phyloP scores from a whole-genome alignment of 2,113 vertebrate genomes.

The Heliornis fulica region DNA sequence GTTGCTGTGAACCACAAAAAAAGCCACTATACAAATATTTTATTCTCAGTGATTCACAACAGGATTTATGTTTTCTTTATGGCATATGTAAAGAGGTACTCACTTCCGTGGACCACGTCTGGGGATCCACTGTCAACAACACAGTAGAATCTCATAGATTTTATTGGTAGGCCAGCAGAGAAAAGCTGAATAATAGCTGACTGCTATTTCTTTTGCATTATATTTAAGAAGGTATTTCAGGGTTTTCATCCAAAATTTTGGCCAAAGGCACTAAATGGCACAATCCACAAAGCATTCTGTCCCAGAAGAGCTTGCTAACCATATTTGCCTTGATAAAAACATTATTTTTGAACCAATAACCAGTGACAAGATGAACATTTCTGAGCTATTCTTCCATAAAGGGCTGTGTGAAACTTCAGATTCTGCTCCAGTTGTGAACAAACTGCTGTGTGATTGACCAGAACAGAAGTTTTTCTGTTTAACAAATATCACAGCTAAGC shows the following conservation, averaged over 20 bases:
- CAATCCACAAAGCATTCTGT: not conserved
- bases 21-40: not conserved
- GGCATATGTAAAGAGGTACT: not conserved
- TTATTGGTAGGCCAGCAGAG: not conserved
- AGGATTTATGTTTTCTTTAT: not conserved
- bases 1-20: not conserved
- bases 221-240: not conserved
- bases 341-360: constrained; percentile 4
- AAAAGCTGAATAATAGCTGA: not conserved
- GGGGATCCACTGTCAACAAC: not conserved
- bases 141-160: not conserved
- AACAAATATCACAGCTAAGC: not conserved
- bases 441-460: not conserved
- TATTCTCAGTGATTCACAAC: not conserved
- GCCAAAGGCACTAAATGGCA: not conserved
- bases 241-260: not conserved
- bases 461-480: not conserved
- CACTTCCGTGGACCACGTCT: not conserved
- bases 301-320: not conserved
- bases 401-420: not conserved
- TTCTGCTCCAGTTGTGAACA: constrained; percentile 8
- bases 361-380: not conserved
- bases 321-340: constrained; percentile 18
- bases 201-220: not conserved
- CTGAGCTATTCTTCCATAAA: not conserved